A percentile compares a stretch with the other conserved stretches of the same genome.
phyloP scores from a whole-genome alignment of 2,888 invertebrate species.

The Cataglyphis altisquamis region DNA sequence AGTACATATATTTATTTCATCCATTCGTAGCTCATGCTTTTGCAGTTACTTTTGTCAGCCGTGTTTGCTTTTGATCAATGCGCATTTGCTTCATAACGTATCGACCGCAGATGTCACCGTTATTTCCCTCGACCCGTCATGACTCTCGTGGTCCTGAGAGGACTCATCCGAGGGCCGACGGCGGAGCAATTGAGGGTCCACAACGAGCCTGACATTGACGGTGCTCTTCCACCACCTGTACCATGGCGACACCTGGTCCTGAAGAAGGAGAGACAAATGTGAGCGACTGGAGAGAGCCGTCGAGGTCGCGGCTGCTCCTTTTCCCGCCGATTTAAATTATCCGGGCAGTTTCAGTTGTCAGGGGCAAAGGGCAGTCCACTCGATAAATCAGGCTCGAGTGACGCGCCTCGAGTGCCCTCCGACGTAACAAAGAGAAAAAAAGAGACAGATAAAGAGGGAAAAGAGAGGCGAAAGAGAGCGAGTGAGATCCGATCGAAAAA shows the following conservation, averaged over 20 bases:
- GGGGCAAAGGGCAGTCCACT: constrained; percentile 65
- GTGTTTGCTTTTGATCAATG: neutral
- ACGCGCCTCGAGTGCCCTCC: constrained; percentile 61
- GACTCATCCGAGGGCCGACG: constrained; percentile 69
- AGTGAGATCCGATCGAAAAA: constrained; percentile 58
- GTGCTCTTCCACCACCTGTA: constrained; percentile 90
- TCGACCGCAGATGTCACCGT: constrained; percentile 35
- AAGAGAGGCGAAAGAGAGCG: constrained; percentile 18
- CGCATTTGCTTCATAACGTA: constrained; percentile 49
- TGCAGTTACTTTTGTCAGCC: constrained; percentile 21
- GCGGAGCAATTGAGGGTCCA: constrained; percentile 87
- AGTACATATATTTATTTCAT: constrained; percentile 21
- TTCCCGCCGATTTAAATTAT: constrained; percentile 69
- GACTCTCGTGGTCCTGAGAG: constrained; percentile 69
- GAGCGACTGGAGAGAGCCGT: constrained; percentile 22
- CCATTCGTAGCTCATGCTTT: constrained; percentile 23
- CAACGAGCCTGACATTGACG: constrained; percentile 89
- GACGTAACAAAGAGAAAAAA: constrained; percentile 39
- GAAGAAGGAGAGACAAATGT: constrained; percentile 68
- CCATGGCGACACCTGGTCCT: constrained; percentile 90
- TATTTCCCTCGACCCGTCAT: constrained; percentile 55
- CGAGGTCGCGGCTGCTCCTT: constrained; percentile 45
- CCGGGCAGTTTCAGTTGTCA: constrained; percentile 69
- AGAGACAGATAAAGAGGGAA: neutral
- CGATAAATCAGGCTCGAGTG: constrained; percentile 69